Base-by-base conservation (phyloP, 1,140 invertebrate species). In the Gonatopus flavifemur region DNA sequence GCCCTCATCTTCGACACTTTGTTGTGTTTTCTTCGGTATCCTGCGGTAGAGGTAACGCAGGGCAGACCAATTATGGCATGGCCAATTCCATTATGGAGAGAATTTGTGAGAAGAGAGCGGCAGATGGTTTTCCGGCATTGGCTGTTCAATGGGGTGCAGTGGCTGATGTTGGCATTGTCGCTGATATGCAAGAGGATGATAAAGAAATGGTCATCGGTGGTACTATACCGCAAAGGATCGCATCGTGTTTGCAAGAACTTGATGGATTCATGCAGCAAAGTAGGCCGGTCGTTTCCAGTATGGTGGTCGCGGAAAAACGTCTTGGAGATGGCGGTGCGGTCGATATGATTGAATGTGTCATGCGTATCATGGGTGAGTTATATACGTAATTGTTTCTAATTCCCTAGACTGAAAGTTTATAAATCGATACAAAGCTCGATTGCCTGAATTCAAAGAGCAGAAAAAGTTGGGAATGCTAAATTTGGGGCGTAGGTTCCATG, bases 21-120 rank as follows among this genome's bases (percentile, higher is more conserved):
- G 80, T 84, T 7, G 83, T 88, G 0, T 93, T 91, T 64, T 91
- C 89, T 2, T 89, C 88, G 9, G 81, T 91, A 3, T 83, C 83
- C 37, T 88, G 87, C 69, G 89, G 89, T 5, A 78, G 86, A 49
- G 90, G 90, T 36, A 91, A 91, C 69, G 78, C 81, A 40, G 90
- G 89, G 3, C 90, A 93, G 65, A 82, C 84, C 1, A 92, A 91
- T 69, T 92, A 93, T 65, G 89, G 81, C 30, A 79, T 83, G 75
- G 74, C 81, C 0, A 85, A 85, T 45, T 83, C 82, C 0, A 71
- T 81, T 0, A 80, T 84, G 80, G 84, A 86, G 57, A 72, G 82
- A 39, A 78, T 86, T 10, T 84, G 82, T 48, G 83, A 85, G 48
- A 57, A 59, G 37, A 63, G 84, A 25, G 55, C 58, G 3, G 51